These are phyloP conservation scores for Aplysia californica DNA, from an alignment of 1,140 invertebrate species.

Conservation along the genomic window DNA sequence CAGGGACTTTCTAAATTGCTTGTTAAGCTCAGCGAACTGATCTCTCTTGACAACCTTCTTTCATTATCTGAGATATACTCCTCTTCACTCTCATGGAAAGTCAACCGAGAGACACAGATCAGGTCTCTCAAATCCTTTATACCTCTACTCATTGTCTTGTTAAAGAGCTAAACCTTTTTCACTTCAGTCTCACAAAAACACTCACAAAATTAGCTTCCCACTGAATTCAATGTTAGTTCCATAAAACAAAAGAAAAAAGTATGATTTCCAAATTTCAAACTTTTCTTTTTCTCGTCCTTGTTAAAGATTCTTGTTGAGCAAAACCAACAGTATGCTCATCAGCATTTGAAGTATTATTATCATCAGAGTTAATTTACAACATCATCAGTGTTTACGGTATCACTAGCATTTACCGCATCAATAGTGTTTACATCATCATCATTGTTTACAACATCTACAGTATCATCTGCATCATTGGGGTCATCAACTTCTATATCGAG, in stretches of 20 bases:
- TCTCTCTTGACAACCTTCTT: conserved; percentile 29
- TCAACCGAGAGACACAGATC: conserved; percentile 63
- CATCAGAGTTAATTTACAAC: not conserved
- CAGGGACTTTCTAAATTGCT: not conserved
- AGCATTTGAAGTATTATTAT: not conserved
- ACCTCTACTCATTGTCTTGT: conserved; percentile 58
- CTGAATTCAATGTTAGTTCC: not conserved
- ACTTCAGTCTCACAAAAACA: not conserved
- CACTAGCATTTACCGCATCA: no score
- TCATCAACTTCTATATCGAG: conserved; percentile 6
- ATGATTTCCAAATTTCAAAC: not conserved
- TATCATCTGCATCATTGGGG: not conserved
- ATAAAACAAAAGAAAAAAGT: not conserved
- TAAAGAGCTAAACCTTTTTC: no score
- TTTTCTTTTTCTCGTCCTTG: not conserved
- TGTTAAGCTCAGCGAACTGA: not conserved
- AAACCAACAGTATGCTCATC: not conserved
- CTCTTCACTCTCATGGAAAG: conserved; percentile 57
- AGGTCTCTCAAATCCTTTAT: conserved; percentile 62
- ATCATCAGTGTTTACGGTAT: no score
- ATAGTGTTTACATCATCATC: no score
- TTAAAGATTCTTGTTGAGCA: not conserved
- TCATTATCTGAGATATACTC: conserved; percentile 39
- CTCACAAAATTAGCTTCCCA: not conserved
- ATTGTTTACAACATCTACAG: no score